Evolutionary conservation across 2,113 vertebrate species (phyloP).

Genomic region (Callipepla squamata): DNA sequence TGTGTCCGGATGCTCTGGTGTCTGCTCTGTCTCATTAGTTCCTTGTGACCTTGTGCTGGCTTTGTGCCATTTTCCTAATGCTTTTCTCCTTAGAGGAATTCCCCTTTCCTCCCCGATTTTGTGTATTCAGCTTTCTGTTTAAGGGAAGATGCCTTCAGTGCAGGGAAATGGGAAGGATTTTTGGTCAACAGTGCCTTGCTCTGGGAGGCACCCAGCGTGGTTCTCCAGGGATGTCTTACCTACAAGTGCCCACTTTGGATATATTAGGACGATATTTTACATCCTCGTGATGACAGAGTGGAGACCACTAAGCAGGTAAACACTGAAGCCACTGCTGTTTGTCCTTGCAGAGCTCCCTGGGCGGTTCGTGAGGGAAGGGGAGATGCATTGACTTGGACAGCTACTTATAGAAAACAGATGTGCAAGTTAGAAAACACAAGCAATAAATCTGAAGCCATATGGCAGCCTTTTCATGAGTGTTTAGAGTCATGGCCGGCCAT

Average conservation of each 20-base stretch:
- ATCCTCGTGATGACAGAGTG: neutral
- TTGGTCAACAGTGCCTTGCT: neutral
- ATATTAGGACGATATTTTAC: neutral
- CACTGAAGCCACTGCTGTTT: neutral
- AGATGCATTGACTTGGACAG: conserved; percentile 61
- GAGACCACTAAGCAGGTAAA: neutral
- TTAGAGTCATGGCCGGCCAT: neutral
- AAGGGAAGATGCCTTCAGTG: neutral
- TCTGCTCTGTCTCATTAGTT: conserved; percentile 49
- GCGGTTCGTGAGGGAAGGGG: neutral
- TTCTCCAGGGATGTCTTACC: neutral
- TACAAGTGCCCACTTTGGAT: neutral
- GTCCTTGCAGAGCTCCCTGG: neutral
- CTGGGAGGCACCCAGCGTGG: neutral
- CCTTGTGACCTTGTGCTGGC: neutral
- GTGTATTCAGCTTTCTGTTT: neutral
- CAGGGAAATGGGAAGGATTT: neutral
- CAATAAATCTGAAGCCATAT: conserved; percentile 12
- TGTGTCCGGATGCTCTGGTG: neutral
- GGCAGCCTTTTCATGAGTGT: neutral
- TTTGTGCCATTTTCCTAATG: neutral
- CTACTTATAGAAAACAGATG: conserved; percentile 64
- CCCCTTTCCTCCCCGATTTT: neutral
- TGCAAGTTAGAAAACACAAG: neutral
- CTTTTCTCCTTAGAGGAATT: neutral